Conservation (phyloP, 1,140 invertebrate genomes). For the Achatina immaculata region DNA sequence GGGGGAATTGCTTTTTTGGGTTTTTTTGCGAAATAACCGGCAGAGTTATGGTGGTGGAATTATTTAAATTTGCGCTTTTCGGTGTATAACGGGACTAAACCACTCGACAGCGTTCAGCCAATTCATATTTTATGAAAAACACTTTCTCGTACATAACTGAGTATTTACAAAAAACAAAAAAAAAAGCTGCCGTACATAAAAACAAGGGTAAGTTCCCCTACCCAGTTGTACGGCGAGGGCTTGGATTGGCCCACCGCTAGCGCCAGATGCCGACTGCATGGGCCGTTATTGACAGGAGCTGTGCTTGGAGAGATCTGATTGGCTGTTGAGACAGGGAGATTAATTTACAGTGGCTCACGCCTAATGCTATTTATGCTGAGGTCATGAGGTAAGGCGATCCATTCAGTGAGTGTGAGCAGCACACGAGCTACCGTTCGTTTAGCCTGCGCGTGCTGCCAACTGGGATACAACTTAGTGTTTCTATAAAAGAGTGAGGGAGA, state of each 20-base stretch:
- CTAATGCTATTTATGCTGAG: constrained; percentile 52
- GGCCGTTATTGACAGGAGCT: constrained; percentile 37
- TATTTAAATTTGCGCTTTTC: neutral
- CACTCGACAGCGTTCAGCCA: neutral
- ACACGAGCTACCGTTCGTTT: constrained; percentile 25
- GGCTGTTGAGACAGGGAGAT: constrained; percentile 43
- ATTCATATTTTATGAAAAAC: neutral
- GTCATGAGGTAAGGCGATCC: constrained; percentile 42
- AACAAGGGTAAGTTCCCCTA: neutral
- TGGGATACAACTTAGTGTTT: constrained; percentile 23
- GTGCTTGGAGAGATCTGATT: constrained; percentile 42
- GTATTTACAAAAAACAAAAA: neutral
- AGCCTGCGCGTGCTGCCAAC: constrained; percentile 36
- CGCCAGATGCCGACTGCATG: constrained; percentile 38
- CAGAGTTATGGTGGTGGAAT: neutral
- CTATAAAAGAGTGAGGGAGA: neutral
- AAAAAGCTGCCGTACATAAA: neutral
- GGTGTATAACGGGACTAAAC: neutral
- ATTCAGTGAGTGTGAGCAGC: constrained; percentile 43
- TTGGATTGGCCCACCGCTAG: constrained; percentile 40
- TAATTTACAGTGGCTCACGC: constrained; percentile 46
- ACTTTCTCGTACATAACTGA: neutral
- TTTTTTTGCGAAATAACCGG: no score
- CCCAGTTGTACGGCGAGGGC: neutral
- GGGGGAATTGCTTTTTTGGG: no score